A percentile compares a stretch with the other conserved stretches of the same genome.
phyloP scores from a whole-genome alignment of 2,797 vertebrate genomes.

The Anguilla pacifica region DNA sequence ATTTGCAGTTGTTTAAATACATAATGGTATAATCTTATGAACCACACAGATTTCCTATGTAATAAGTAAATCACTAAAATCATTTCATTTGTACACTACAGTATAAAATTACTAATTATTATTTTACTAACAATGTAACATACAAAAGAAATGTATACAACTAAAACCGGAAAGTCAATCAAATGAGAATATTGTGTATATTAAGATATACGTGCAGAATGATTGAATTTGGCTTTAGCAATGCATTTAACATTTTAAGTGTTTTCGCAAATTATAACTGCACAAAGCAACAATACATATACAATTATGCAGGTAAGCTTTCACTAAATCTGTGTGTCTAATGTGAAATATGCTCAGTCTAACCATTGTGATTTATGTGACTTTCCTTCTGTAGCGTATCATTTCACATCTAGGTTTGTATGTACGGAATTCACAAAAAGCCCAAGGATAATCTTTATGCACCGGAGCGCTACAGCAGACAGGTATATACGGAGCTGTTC shows the following conservation, averaged over 20 bases:
- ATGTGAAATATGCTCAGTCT: conserved; percentile 8
- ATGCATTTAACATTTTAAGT: not conserved
- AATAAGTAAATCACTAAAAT: not conserved
- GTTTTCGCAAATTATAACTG: not conserved
- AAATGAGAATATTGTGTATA: not conserved
- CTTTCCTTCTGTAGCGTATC: not conserved
- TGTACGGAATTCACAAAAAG: conserved; percentile 16
- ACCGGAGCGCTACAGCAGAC: not conserved
- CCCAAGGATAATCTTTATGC: not conserved
- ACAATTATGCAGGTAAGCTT: not conserved
- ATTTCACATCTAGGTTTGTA: not conserved
- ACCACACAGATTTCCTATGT: not conserved
- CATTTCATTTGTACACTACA: not conserved
- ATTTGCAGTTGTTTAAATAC: not conserved
- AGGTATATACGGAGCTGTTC: not conserved
- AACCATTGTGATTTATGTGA: not conserved
- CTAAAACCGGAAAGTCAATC: not conserved
- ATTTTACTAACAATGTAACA: not conserved
- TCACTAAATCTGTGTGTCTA: conserved; percentile 1
- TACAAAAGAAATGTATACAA: not conserved
- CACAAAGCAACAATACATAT: not conserved
- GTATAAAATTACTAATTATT: not conserved
- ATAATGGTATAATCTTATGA: not conserved
- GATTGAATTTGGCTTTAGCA: not conserved
- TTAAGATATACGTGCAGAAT: not conserved